Conservation (phyloP, 2,113 vertebrate genomes). For the Rhizomys pruinosus region DNA sequence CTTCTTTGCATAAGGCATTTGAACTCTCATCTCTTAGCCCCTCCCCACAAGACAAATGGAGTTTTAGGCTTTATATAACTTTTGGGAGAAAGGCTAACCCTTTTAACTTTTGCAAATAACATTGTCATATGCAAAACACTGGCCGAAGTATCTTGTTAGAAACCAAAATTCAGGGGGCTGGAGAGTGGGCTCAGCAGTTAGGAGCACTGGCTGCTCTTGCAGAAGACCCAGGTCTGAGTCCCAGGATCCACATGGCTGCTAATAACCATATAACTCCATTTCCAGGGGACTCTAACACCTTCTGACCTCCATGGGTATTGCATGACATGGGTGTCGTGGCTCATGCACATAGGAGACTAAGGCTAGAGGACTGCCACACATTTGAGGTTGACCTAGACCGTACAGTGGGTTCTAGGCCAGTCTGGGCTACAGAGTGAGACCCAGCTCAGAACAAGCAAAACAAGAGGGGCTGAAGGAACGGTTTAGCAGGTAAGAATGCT, state of each 20-base stretch:
- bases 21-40: background rate
- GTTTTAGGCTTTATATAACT: slow-evolving; percentile 22
- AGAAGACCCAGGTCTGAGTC: no score
- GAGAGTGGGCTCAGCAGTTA: no score
- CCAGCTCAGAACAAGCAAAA: no score
- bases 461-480: background rate
- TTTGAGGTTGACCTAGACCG: background rate
- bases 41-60: background rate
- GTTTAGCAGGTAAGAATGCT: background rate
- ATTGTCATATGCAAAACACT: background rate
- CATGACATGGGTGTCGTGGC: background rate
- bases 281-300: no score
- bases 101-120: background rate
- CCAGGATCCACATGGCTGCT: no score
- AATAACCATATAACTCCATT: no score
- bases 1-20: background rate
- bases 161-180: no score
- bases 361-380: background rate
- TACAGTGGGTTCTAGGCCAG: no score
- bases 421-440: no score
- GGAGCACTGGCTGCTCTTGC: no score
- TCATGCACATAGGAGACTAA: background rate
- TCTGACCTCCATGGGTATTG: no score
- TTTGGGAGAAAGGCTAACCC: background rate
- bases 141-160: background rate